Percentiles rank a stretch among this genome's conserved stretches.
Evolutionary conservation across 2,888 invertebrate genomes (phyloP).

Genomic region (Heliconius hortense): DNA sequence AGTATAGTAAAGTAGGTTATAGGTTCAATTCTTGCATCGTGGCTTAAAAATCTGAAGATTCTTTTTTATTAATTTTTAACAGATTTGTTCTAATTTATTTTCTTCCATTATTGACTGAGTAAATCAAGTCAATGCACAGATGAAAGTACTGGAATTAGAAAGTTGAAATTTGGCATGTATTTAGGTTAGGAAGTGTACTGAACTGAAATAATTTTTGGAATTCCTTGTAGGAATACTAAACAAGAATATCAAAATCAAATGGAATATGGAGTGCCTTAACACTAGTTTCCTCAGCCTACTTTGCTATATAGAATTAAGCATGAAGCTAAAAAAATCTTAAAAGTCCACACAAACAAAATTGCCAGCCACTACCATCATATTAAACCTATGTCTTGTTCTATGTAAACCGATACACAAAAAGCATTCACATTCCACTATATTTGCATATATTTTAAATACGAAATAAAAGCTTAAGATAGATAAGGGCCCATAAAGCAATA

Average conservation of each 20-base stretch:
- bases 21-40: not conserved
- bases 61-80: too few species aligned
- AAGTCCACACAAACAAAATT: not conserved
- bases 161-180: too few species aligned
- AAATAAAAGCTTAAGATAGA: constrained; percentile 30
- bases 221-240: too few species aligned
- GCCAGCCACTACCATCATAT: not conserved
- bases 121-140: too few species aligned
- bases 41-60: not conserved
- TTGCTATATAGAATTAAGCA: too few species aligned
- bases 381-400: not conserved
- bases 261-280: not conserved
- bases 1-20: not conserved
- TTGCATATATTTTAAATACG: constrained; percentile 1
- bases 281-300: not conserved
- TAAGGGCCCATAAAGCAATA: constrained; percentile 22
- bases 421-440: constrained; percentile 2
- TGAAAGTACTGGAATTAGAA: too few species aligned
- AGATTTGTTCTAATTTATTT: too few species aligned
- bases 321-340: not conserved
- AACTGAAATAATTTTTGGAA: too few species aligned
- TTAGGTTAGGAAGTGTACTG: too few species aligned
- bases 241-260: too few species aligned
- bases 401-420: not conserved
- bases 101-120: too few species aligned